These are phyloP conservation scores for Hypocryptadius cinnamomeus DNA, from an alignment of 2,113 vertebrate species.

Conservation along the genomic window DNA sequence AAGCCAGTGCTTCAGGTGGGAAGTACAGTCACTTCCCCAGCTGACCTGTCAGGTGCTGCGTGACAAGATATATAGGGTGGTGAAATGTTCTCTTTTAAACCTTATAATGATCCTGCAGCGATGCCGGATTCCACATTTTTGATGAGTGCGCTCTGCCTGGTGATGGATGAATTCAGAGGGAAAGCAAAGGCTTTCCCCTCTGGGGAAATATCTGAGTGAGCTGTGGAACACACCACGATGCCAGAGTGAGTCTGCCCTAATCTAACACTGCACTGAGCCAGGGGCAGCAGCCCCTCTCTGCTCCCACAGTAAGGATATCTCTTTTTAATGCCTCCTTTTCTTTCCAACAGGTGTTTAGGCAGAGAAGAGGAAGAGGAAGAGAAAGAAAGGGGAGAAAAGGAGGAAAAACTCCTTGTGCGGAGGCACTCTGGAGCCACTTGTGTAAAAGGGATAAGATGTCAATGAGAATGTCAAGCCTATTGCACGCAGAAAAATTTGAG, in stretches of 20 bases:
- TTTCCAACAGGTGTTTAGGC: neutral
- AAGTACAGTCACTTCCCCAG: neutral
- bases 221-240: neutral
- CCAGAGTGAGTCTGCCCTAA: neutral
- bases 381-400: neutral
- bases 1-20: neutral
- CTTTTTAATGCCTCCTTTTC: neutral
- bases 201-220: neutral
- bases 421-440: neutral
- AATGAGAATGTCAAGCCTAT: neutral
- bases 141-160: neutral
- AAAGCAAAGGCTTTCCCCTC: constrained; percentile 2
- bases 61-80: neutral
- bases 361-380: neutral
- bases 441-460: neutral
- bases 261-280: neutral
- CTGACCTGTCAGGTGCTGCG: neutral
- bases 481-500: neutral
- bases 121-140: neutral
- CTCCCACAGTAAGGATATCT: neutral
- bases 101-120: neutral
- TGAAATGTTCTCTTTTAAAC: neutral
- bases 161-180: constrained; percentile 18
- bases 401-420: fast-evolving
- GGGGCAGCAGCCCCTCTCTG: neutral